Percentiles rank a stretch among this genome's conserved stretches.
These are phyloP conservation scores for Leuctra nigra DNA, from an alignment of 2,888 invertebrate species.

Conservation along the genomic window DNA sequence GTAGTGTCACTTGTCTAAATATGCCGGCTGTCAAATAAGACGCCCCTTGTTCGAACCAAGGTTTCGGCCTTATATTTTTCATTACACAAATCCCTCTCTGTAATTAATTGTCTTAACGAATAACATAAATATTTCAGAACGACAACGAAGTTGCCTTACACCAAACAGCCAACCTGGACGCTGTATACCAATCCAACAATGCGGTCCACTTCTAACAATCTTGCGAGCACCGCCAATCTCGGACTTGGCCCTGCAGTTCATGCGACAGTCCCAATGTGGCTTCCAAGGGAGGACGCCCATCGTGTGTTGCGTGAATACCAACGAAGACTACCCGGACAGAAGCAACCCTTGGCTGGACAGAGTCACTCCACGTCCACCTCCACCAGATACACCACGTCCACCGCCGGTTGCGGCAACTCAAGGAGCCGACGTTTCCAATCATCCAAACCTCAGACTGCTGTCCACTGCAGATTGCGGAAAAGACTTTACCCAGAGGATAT, in stretches of 20 bases:
- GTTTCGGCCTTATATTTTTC: no score
- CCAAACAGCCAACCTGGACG: neutral
- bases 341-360: neutral
- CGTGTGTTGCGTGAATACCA: neutral
- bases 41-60: no score
- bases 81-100: no score
- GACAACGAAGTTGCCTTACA: neutral
- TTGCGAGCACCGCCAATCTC: neutral
- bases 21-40: no score
- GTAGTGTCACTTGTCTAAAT: no score
- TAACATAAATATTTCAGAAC: no score
- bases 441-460: neutral
- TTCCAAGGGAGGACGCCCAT: constrained; percentile 7
- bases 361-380: neutral
- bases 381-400: neutral
- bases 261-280: constrained; percentile 5
- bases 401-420: no score
- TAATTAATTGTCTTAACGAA: no score
- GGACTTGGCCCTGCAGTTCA: neutral
- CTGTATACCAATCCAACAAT: neutral
- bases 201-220: neutral
- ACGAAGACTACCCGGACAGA: neutral
- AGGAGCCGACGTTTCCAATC: no score
- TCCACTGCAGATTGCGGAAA: neutral
- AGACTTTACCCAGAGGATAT: constrained; percentile 8